phyloP scores from a whole-genome alignment of 2,888 invertebrate species.

The Hoplodrina ambigua region DNA sequence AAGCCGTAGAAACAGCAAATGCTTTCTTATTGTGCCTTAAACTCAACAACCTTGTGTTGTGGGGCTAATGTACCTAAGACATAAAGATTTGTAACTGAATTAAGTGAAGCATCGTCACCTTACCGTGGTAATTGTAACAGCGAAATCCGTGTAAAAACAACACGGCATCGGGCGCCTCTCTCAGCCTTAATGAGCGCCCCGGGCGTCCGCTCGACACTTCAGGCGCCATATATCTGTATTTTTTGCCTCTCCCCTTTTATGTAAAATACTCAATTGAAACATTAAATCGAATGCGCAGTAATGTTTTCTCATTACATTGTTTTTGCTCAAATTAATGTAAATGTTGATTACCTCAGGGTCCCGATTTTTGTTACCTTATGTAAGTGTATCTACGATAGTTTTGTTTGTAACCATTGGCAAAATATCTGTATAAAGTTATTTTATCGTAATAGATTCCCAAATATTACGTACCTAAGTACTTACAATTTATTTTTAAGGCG shows the following conservation, averaged over 20 bases:
- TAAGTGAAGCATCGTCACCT: slow-evolving; percentile 69
- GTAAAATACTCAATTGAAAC: slow-evolving; percentile 56
- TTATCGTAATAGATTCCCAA: neutral
- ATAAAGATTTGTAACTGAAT: slow-evolving; percentile 66
- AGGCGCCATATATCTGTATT: slow-evolving; percentile 56
- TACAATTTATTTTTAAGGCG: slow-evolving; percentile 14
- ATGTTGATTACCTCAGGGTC: slow-evolving; percentile 5
- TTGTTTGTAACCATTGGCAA: neutral
- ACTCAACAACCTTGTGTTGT: slow-evolving; percentile 37
- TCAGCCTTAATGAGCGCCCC: slow-evolving; percentile 66
- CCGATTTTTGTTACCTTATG: slow-evolving; percentile 10
- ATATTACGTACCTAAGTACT: neutral
- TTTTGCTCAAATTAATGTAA: slow-evolving; percentile 30
- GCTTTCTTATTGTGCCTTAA: slow-evolving; percentile 26
- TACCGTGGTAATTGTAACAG: slow-evolving; percentile 67
- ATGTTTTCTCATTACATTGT: slow-evolving; percentile 47
- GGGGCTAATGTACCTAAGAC: slow-evolving; percentile 52
- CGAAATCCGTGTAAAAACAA: slow-evolving; percentile 69
- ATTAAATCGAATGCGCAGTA: slow-evolving; percentile 46
- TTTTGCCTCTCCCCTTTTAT: slow-evolving; percentile 48
- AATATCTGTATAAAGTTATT: neutral
- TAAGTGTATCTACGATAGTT: neutral
- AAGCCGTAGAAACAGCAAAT: slow-evolving; percentile 2
- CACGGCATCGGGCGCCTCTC: slow-evolving; percentile 44
- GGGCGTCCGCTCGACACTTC: slow-evolving; percentile 55